A percentile compares a stretch with the other conserved stretches of the same genome.
These are phyloP conservation scores for Macrocentrus cingulum DNA, from an alignment of 1,140 invertebrate genomes.

Conservation along the genomic window DNA sequence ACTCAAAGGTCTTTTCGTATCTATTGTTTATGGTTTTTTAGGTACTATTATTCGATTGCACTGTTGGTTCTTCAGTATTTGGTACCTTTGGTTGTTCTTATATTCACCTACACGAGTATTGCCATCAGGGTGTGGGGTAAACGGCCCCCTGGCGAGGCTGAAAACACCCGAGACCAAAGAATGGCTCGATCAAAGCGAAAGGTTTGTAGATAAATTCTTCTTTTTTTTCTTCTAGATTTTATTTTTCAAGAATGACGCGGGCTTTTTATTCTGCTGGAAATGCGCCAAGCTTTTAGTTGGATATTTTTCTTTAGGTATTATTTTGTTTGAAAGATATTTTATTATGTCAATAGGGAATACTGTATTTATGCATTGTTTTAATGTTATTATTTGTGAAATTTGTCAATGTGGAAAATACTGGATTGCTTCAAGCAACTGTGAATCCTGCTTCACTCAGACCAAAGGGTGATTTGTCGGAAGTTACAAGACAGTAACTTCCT, in stretches of 20 bases:
- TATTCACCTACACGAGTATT: slow-evolving; percentile 86
- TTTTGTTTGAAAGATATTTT: neutral
- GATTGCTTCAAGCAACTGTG: no score
- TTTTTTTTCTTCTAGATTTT: neutral
- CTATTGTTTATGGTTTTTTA: slow-evolving; percentile 25
- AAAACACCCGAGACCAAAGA: slow-evolving; percentile 76
- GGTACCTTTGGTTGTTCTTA: slow-evolving; percentile 78
- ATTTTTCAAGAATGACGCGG: neutral
- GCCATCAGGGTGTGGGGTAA: slow-evolving; percentile 88
- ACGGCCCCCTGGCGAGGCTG: slow-evolving; percentile 80
- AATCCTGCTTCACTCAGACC: no score
- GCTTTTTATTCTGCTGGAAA: neutral
- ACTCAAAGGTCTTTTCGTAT: neutral
- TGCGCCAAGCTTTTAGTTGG: no score
- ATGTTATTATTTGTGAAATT: no score
- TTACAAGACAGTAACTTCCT: no score
- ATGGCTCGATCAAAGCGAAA: slow-evolving; percentile 87
- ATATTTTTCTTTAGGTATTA: neutral
- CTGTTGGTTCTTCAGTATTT: slow-evolving; percentile 85
- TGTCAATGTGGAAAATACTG: no score
- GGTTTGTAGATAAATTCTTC: slow-evolving; percentile 59
- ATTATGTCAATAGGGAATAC: no score
- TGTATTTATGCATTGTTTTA: no score
- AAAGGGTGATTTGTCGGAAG: no score
- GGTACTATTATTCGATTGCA: slow-evolving; percentile 73